Evolutionary conservation across 2,113 vertebrate genomes (phyloP), one percentile per base, ranked within the genome.

Genomic region (Picathartes gymnocephalus): DNA sequence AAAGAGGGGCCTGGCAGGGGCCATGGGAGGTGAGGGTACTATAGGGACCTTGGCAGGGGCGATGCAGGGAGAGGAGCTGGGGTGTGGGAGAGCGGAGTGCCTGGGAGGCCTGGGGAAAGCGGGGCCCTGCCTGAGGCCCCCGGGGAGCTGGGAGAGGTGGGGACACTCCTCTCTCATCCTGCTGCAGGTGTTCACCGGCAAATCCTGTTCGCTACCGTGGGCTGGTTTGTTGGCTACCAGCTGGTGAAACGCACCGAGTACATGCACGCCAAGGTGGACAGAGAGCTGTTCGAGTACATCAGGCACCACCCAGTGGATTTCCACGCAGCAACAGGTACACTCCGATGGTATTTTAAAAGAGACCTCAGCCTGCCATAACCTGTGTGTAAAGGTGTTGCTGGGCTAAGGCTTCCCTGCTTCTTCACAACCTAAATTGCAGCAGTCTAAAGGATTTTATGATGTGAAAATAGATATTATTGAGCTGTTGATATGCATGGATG

Each of bases 131-230:
- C 13, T 54, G 61, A 58, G 25, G 11, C 9, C 1, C 18, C 14
- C 13, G 6, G 2, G 48, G 40, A 77, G 30, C 18, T 10, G 64
- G 50, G 11, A 17, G 20, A 40, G 22, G 5, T 16, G 18, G n/a
- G 13, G 6, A 37, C 25, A 2, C 53, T 53, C 9, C 44, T n/a
- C 13, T 57, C 78, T 40, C 7, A 39, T 70, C 42, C 11, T n/a
- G 50, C 97, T 93, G 56, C 95, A 99, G 99, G 99, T 79, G 58
- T 99, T 35, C 99, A 99, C 86, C 98, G 99, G 21, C 99, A 99
- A 73, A 4, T 98, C 51, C 97, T 99, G 1, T 31, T 97, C 2
- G 3, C 97, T 17, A 98, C 98, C 2, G 53, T 98, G 76, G 99
- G 98, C 4, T 98, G 98, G 97, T 98, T 98, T 77, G 18, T 97